Evolutionary conservation across 2,113 vertebrate species (phyloP).

Genomic region (Zootoca vivipara): DNA sequence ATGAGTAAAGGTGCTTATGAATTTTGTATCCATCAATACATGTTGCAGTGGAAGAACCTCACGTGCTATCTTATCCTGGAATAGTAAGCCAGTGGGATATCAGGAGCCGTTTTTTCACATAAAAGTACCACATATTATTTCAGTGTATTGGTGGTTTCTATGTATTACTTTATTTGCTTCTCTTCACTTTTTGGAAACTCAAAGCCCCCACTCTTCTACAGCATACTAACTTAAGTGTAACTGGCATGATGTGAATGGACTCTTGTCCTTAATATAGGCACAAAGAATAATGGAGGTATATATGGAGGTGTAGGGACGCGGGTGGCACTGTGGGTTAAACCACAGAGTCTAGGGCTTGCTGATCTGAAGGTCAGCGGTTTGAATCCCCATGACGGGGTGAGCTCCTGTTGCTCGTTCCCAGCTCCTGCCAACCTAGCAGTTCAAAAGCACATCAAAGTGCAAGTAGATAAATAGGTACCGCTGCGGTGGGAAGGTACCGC

Average conservation of each 20-base stretch:
- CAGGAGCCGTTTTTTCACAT: background rate
- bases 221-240: background rate
- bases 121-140: background rate
- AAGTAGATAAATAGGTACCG: too few species aligned
- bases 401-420: too few species aligned
- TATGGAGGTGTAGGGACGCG: too few species aligned
- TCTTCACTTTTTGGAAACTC: background rate
- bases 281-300: background rate
- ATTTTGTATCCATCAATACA: conserved; percentile 31
- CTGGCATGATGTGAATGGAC: background rate
- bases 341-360: too few species aligned
- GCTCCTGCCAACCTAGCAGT: too few species aligned
- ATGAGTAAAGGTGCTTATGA: conserved; percentile 41
- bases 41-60: conserved; percentile 36
- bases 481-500: too few species aligned
- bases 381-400: too few species aligned
- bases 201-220: too few species aligned
- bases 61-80: conserved; percentile 2
- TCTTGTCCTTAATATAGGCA: background rate
- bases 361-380: too few species aligned
- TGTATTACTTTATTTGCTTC: background rate
- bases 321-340: too few species aligned
- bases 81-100: conserved; percentile 22
- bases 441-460: too few species aligned
- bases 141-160: too few species aligned